A percentile compares a stretch with the other conserved stretches of the same genome.
phyloP scores from a whole-genome alignment of 2,888 invertebrate species.

The Acrobasis consociella region DNA sequence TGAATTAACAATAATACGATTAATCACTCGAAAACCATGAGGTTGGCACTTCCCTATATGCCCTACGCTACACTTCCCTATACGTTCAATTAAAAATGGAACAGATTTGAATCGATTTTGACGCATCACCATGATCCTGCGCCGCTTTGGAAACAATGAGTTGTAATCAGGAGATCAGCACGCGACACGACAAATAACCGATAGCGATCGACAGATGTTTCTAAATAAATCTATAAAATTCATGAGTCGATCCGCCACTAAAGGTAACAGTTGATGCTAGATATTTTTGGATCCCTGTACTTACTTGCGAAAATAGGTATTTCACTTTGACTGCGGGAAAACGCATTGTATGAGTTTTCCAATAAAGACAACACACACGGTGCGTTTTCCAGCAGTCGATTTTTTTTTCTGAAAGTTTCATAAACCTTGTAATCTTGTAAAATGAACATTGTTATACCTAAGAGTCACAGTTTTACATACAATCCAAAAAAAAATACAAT shows the following conservation, averaged over 20 bases:
- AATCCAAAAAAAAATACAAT: too few relatives aligned
- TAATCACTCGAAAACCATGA: constrained; percentile 58
- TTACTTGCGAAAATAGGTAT: too few relatives aligned
- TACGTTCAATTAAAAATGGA: constrained; percentile 62
- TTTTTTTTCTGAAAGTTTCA: too few relatives aligned
- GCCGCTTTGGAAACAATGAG: constrained; percentile 56
- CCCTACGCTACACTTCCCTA: constrained; percentile 41
- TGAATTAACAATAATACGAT: constrained; percentile 44
- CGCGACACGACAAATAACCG: constrained; percentile 64
- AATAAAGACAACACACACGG: too few relatives aligned
- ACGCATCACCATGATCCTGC: constrained; percentile 66
- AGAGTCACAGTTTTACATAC: too few relatives aligned
- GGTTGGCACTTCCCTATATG: constrained; percentile 49
- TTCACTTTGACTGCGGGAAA: too few relatives aligned
- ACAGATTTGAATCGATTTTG: constrained; percentile 63
- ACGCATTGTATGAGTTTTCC: too few relatives aligned
- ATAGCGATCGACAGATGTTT: constrained; percentile 68
- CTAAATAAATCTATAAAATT: constrained; percentile 12
- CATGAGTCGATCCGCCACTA: not conserved
- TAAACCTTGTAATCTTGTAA: too few relatives aligned
- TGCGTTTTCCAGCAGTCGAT: too few relatives aligned
- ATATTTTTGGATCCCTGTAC: not conserved
- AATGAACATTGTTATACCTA: too few relatives aligned
- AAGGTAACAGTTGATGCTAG: not conserved
- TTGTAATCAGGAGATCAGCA: constrained; percentile 58